These are phyloP conservation scores for Drosophila kurseongensis DNA, from an alignment of 1,140 invertebrate genomes.

Conservation along the genomic window DNA sequence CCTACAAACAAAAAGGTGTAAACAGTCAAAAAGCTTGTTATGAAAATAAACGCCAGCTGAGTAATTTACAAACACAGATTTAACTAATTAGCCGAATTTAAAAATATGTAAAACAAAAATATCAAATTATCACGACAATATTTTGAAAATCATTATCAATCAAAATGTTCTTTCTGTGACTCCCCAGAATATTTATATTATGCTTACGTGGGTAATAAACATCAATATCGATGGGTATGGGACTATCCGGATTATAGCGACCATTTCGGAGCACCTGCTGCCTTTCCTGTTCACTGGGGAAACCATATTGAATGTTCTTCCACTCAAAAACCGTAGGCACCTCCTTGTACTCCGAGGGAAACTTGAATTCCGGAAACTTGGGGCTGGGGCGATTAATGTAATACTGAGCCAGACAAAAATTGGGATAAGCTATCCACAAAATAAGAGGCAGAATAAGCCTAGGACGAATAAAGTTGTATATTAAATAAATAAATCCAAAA, in stretches of 20 bases:
- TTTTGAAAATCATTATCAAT: neutral
- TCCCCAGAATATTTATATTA: neutral
- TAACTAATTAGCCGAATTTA: neutral
- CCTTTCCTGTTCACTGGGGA: constrained; percentile 50
- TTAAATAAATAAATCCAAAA: neutral
- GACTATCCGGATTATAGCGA: constrained; percentile 56
- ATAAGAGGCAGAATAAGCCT: constrained; percentile 12
- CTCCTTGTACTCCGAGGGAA: constrained; percentile 30
- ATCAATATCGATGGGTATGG: constrained; percentile 66
- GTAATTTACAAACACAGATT: neutral
- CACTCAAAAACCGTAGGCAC: constrained; percentile 46
- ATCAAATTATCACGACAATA: too few relatives aligned
- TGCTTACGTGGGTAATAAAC: constrained; percentile 62
- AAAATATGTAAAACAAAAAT: neutral
- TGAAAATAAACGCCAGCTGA: neutral
- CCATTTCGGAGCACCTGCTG: constrained; percentile 40
- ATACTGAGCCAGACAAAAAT: constrained; percentile 13
- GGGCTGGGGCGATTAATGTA: constrained; percentile 4
- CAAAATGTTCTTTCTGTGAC: neutral
- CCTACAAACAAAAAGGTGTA: too few relatives aligned
- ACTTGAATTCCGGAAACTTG: neutral
- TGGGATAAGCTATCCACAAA: constrained; percentile 5
- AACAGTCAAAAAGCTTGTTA: too few relatives aligned
- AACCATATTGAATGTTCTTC: constrained; percentile 60
- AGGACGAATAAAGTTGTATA: too few relatives aligned